phyloP scores from a whole-genome alignment of 2,797 vertebrate genomes.

The Macrochelys suwanniensis region DNA sequence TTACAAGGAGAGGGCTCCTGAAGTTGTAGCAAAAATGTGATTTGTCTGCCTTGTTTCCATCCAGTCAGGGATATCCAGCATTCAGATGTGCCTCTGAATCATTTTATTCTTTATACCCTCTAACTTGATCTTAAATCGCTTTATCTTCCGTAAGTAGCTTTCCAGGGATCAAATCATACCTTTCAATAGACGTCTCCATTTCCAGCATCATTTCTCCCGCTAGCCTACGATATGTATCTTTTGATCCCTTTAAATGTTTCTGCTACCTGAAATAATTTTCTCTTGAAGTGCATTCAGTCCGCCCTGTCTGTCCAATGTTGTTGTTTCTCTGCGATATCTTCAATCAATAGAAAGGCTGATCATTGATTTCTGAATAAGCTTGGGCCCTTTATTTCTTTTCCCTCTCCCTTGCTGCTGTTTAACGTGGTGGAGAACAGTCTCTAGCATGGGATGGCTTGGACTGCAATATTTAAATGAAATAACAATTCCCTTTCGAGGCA shows the following conservation, averaged over 20 bases:
- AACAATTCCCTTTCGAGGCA: neutral
- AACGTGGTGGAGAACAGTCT: neutral
- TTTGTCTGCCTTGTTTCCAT: neutral
- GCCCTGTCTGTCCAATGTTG: neutral
- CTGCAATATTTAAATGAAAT: neutral
- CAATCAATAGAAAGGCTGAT: neutral
- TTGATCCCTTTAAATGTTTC: constrained; percentile 26
- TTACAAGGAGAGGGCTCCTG: neutral
- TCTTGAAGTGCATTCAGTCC: constrained; percentile 28
- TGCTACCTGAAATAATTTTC: constrained; percentile 4
- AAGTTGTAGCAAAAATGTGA: neutral
- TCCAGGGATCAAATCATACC: constrained; percentile 6
- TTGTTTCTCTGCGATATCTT: constrained; percentile 7
- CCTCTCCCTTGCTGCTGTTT: neutral
- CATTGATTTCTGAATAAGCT: neutral
- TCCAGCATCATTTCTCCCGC: neutral
- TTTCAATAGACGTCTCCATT: neutral
- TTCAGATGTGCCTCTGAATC: constrained; percentile 15
- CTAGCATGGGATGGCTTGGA: neutral
- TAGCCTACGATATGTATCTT: neutral
- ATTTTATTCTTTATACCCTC: neutral
- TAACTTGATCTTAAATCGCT: neutral
- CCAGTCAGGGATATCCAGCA: neutral
- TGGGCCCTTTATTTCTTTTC: neutral
- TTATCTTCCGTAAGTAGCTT: constrained; percentile 16